Evolutionary conservation across 2,888 invertebrate genomes (phyloP).

Genomic region (Exocentrus adspersus): DNA sequence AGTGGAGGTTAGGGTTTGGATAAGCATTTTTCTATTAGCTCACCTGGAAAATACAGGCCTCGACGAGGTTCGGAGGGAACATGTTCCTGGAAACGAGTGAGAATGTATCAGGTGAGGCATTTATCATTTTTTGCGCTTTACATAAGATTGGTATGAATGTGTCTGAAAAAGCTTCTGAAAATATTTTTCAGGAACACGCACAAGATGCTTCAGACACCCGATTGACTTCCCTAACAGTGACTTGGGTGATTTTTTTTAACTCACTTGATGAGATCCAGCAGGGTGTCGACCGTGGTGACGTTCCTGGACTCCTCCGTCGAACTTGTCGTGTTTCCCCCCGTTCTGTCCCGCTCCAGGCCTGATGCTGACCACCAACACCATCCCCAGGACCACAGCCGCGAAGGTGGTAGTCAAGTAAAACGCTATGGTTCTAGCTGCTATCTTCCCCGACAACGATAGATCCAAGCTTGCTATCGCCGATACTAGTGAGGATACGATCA

Average conservation of each 20-base stretch:
- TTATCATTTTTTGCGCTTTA: too few species aligned
- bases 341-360: constrained; percentile 67
- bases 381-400: constrained; percentile 76
- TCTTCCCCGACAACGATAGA: constrained; percentile 72
- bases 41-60: constrained; percentile 69
- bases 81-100: constrained; percentile 69
- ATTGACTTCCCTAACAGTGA: too few species aligned
- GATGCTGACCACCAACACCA: constrained; percentile 74
- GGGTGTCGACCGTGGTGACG: constrained; percentile 73
- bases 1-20: too few species aligned
- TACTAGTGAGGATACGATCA: constrained; percentile 75
- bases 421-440: constrained; percentile 73
- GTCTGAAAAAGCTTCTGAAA: too few species aligned
- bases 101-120: too few species aligned
- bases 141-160: too few species aligned
- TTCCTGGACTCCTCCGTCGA: constrained; percentile 57
- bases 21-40: constrained; percentile 30
- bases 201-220: too few species aligned
- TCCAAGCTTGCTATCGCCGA: constrained; percentile 77
- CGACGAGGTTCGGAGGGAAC: constrained; percentile 74
- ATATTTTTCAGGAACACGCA: too few species aligned
- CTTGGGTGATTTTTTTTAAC: constrained; percentile 26
- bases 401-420: constrained; percentile 78
- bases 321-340: constrained; percentile 29
- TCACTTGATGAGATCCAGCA: constrained; percentile 77